Evolutionary conservation across 2,888 invertebrate species (phyloP).

Genomic region (Schrankia costaestrigalis): DNA sequence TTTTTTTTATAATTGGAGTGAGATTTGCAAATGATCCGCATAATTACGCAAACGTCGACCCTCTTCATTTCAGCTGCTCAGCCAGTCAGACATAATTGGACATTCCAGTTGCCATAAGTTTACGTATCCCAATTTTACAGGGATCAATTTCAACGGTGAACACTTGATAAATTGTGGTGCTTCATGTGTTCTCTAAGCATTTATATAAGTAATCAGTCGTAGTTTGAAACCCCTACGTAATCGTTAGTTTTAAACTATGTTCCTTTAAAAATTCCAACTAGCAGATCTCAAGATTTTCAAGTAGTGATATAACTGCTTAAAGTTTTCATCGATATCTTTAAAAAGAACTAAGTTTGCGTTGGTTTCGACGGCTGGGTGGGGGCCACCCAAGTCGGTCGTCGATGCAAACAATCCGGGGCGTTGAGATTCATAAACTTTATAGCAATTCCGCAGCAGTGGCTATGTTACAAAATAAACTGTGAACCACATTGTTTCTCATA

Average conservation of each 20-base stretch:
- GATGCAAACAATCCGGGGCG: conserved; percentile 58
- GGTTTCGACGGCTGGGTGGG: conserved; percentile 41
- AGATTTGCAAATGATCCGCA: conserved; percentile 76
- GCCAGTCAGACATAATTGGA: conserved; percentile 58
- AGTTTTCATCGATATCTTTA: conserved; percentile 41
- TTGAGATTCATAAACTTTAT: conserved; percentile 54
- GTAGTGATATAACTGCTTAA: conserved; percentile 48
- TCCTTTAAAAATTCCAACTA: too few species aligned
- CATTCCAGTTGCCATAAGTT: conserved; percentile 47
- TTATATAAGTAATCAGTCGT: conserved; percentile 5
- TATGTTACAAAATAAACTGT: conserved; percentile 41
- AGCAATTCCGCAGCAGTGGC: conserved; percentile 45
- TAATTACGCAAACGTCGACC: conserved; percentile 78
- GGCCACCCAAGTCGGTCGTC: conserved; percentile 29
- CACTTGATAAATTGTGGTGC: conserved; percentile 16
- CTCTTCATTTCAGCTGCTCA: conserved; percentile 68
- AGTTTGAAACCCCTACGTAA: too few species aligned
- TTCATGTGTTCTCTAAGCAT: conserved; percentile 5
- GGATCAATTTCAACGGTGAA: conserved; percentile 35
- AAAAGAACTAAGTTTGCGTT: conserved; percentile 57
- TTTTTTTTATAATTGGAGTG: conserved; percentile 71
- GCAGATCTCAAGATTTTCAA: conserved; percentile 35
- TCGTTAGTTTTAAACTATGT: too few species aligned
- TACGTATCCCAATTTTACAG: conserved; percentile 41
- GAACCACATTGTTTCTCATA: conserved; percentile 29